Base-by-base conservation (phyloP, 2,113 vertebrate species). In the Gnathonemus longibarbis region DNA sequence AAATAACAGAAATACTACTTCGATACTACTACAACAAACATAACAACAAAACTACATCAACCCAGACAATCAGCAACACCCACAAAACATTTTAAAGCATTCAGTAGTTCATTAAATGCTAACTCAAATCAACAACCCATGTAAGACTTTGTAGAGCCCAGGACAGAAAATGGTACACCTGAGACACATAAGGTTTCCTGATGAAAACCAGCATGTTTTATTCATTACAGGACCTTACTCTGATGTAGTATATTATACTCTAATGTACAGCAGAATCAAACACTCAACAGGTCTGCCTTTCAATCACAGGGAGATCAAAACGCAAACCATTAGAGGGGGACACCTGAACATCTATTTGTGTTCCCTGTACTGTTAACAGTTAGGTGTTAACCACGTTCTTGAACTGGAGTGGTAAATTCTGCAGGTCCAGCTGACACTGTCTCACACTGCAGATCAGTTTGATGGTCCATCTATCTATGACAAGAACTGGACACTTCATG, bases 401-500 rank as follows among this genome's bases (percentile, higher is more conserved):
- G 90, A 94, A 85, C 89, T 90, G 77, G 92, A 92, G 91, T 84
- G 92, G 86, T 93, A 90, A 42, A 91, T 90, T 91, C 91, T 92
- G 92, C 90, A 89, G 87, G 91, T 35, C 90, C 91, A 91, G 92
- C 92, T 92, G 91, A 93, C 94, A 93, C 93, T 93, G 1, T 85
- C 5, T 53, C 45, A 17, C 35, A 19, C 17, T 19, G n/a, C 35
- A 27, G 58, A 93, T 88, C 92, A 91, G 94, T 93, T 91, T 56
- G 27, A 39, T 19, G 21, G 7, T 39, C 15, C 39, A 42, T 56
- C 8, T 24, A 8, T 88, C 52, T 45, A 45, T 45, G 53, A 94
- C 93, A 93, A 93, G 92, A 95, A 91, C 92, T 90, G 93, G 93
- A 93, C 84, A 91, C 93, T 94, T 91, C 91, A 93, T 93, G 91